These are phyloP conservation scores for Pachyrhynchus sulphureomaculatus DNA, from an alignment of 1,140 invertebrate genomes.

Conservation along the genomic window DNA sequence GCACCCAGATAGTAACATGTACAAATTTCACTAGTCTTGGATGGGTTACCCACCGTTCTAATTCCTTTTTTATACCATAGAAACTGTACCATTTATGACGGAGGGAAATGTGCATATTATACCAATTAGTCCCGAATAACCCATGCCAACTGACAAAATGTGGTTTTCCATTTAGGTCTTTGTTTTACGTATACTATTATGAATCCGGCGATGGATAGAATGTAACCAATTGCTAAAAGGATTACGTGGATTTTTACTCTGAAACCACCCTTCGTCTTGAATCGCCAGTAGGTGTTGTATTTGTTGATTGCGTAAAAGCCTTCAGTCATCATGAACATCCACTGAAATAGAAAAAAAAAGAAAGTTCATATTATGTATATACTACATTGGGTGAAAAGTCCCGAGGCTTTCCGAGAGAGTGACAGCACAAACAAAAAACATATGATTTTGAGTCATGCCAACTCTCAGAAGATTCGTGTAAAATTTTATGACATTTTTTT, in stretches of 20 bases:
- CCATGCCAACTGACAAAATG: slow-evolving; percentile 42
- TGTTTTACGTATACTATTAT: slow-evolving; percentile 38
- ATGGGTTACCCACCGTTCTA: too few species aligned
- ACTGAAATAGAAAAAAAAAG: too few species aligned
- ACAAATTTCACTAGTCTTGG: slow-evolving; percentile 37
- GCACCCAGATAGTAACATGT: slow-evolving; percentile 33
- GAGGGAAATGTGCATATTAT: slow-evolving; percentile 28
- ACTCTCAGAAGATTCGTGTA: too few species aligned
- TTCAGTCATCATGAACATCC: too few species aligned
- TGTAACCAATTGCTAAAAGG: slow-evolving; percentile 22
- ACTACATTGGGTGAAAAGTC: too few species aligned
- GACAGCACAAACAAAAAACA: too few species aligned
- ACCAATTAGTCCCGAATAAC: slow-evolving; percentile 36
- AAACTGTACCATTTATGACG: slow-evolving; percentile 32
- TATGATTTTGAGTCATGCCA: too few species aligned
- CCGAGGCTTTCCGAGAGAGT: too few species aligned
- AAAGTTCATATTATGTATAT: too few species aligned
- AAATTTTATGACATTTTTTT: too few species aligned
- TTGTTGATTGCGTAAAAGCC: slow-evolving; percentile 37
- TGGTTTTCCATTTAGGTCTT: slow-evolving; percentile 34
- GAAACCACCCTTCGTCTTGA: slow-evolving; percentile 23
- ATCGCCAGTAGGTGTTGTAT: slow-evolving; percentile 36
- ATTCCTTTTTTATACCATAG: slow-evolving; percentile 37
- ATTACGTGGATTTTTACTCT: slow-evolving; percentile 34
- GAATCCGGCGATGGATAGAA: slow-evolving; percentile 33